Conservation (phyloP, 1,140 invertebrate genomes). For the Scaptomyza montana region DNA sequence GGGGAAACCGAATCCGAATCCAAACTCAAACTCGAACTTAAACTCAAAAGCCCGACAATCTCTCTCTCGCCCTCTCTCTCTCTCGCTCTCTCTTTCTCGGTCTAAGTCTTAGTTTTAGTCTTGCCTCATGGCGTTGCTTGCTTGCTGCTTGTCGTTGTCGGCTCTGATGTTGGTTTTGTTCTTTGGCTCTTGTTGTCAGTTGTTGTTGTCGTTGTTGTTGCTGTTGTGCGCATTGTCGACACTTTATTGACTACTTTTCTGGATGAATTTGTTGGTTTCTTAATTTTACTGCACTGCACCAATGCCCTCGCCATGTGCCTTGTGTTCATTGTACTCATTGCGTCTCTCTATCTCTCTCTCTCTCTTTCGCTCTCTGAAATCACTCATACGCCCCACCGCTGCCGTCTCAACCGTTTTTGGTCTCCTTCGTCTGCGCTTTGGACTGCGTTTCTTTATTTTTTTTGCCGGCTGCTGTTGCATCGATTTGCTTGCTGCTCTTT, state of each 20-base stretch:
- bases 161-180: slow-evolving; percentile 34
- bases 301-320: slow-evolving; percentile 22
- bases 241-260: slow-evolving; percentile 83
- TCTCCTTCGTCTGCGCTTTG: slow-evolving; percentile 24
- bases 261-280: slow-evolving; percentile 82
- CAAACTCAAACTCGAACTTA: slow-evolving; percentile 9
- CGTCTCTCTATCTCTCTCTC: slow-evolving; percentile 7
- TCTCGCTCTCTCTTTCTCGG: too few relatives aligned
- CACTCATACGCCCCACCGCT: slow-evolving; percentile 70
- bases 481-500: slow-evolving; percentile 64
- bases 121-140: slow-evolving; percentile 51
- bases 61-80: not conserved
- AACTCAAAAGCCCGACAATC: slow-evolving; percentile 8
- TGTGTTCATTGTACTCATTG: not conserved
- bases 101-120: not conserved
- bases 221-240: slow-evolving; percentile 75
- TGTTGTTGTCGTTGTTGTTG: slow-evolving; percentile 42
- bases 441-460: slow-evolving; percentile 33
- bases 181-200: slow-evolving; percentile 46
- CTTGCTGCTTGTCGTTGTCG: slow-evolving; percentile 69
- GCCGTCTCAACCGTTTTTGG: slow-evolving; percentile 18
- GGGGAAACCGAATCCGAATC: slow-evolving; percentile 9
- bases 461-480: slow-evolving; percentile 59
- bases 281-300: slow-evolving; percentile 68
- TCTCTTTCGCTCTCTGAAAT: slow-evolving; percentile 49